Evolutionary conservation across 2,888 invertebrate genomes (phyloP).

Genomic region (Lasioglossum vierecki): DNA sequence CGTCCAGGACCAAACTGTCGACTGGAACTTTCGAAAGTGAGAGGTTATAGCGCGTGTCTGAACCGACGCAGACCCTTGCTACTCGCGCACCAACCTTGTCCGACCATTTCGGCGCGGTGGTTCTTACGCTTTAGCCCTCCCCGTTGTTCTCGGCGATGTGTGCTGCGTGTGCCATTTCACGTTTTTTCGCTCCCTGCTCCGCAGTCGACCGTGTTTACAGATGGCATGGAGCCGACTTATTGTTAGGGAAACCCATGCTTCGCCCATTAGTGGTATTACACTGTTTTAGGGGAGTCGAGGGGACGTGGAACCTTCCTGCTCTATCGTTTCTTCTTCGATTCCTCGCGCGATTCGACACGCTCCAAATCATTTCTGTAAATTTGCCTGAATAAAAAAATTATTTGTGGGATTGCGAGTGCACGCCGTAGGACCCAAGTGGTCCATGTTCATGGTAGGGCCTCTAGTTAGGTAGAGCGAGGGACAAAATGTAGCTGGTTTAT

Average conservation of each 20-base stretch:
- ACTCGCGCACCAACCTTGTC: constrained; percentile 49
- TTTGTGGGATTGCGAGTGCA: too few species aligned
- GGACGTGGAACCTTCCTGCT: neutral
- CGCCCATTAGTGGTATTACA: constrained; percentile 59
- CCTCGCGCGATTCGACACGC: neutral
- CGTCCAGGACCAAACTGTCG: constrained; percentile 67
- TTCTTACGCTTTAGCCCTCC: constrained; percentile 43
- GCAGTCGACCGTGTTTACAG: constrained; percentile 33
- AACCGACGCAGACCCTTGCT: constrained; percentile 51
- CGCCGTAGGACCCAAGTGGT: too few species aligned
- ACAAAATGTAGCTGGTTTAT: too few species aligned
- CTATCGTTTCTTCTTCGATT: neutral
- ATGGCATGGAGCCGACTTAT: constrained; percentile 40
- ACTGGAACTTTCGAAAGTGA: constrained; percentile 72
- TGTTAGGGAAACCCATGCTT: constrained; percentile 49
- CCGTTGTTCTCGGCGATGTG: neutral
- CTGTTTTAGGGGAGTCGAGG: constrained; percentile 43
- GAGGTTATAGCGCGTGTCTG: constrained; percentile 70
- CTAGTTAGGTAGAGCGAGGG: too few species aligned
- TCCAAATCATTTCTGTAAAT: too few species aligned
- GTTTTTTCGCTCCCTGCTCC: neutral
- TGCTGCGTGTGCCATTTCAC: neutral
- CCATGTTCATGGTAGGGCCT: too few species aligned
- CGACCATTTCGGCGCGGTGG: constrained; percentile 54
- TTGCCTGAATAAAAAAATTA: too few species aligned